These are phyloP conservation scores for Drosophila anomalata DNA, from an alignment of 2,888 invertebrate species.

Conservation along the genomic window DNA sequence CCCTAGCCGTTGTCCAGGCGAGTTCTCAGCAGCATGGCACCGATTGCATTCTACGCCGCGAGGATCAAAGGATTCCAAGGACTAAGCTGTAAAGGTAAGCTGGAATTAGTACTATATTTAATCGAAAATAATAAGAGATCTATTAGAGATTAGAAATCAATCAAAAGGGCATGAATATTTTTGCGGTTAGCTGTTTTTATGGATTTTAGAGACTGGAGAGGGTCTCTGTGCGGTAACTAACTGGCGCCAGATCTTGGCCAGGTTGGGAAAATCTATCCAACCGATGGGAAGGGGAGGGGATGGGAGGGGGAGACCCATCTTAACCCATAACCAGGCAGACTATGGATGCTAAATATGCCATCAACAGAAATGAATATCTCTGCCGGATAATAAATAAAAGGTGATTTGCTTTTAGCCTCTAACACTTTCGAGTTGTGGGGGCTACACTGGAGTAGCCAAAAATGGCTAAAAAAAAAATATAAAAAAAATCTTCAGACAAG, in stretches of 20 bases:
- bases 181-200: neutral
- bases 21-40: conserved; percentile 66
- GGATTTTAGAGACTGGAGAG: neutral
- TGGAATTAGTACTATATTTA: too few species aligned
- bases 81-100: neutral
- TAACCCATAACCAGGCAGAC: neutral
- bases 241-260: conserved; percentile 1
- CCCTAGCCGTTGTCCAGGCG: conserved; percentile 74
- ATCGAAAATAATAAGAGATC: too few species aligned
- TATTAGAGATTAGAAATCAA: too few species aligned
- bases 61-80: conserved; percentile 26
- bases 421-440: conserved; percentile 33
- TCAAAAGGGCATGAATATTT: neutral
- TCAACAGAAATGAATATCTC: neutral
- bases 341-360: neutral
- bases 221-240: neutral
- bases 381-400: conserved; percentile 61
- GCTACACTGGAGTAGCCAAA: conserved; percentile 8
- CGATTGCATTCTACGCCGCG: conserved; percentile 63
- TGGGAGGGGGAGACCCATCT: neutral
- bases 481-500: conserved; percentile 18
- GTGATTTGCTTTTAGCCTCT: conserved; percentile 60
- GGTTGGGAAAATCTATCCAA: neutral
- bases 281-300: neutral
- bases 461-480: conserved; percentile 24